Percentiles rank a stretch among this genome's conserved stretches.
Evolutionary conservation across 2,113 vertebrate genomes (phyloP).

Genomic region (Pithys albifrons): DNA sequence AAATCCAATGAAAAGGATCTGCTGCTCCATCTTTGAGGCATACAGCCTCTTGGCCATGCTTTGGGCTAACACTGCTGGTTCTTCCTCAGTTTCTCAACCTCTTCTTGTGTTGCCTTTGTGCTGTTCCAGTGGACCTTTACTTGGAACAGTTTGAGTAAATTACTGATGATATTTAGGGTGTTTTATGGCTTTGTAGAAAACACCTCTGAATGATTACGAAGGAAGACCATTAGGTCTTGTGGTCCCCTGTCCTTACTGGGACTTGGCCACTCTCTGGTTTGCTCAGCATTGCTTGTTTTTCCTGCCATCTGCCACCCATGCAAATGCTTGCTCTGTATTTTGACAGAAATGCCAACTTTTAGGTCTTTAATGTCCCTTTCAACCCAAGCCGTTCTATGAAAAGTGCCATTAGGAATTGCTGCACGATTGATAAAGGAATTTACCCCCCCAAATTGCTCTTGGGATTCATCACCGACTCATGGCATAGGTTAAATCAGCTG

Average conservation of each 20-base stretch:
- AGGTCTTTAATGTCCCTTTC: background rate
- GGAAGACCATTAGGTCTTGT: background rate
- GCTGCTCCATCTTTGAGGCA: background rate
- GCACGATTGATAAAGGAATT: background rate
- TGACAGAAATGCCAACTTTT: background rate
- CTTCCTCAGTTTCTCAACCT: background rate
- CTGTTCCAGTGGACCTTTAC: background rate
- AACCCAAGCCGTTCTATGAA: background rate
- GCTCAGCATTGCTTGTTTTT: background rate
- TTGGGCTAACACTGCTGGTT: background rate
- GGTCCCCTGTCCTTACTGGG: background rate
- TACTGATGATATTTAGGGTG: background rate
- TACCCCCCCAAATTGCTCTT: background rate
- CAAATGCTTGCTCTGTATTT: background rate
- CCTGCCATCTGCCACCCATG: background rate
- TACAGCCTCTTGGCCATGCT: background rate
- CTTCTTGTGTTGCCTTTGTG: background rate
- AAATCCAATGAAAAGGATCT: background rate
- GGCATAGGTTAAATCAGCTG: accelerated
- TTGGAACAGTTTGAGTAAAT: background rate
- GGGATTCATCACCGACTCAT: background rate
- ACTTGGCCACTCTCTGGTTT: background rate
- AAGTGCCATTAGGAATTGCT: background rate
- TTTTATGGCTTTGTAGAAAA: background rate
- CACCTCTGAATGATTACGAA: background rate